Percentiles rank a stretch among this genome's conserved stretches.
phyloP scores from a whole-genome alignment of 2,888 invertebrate genomes.

The Polymixis lichenea region DNA sequence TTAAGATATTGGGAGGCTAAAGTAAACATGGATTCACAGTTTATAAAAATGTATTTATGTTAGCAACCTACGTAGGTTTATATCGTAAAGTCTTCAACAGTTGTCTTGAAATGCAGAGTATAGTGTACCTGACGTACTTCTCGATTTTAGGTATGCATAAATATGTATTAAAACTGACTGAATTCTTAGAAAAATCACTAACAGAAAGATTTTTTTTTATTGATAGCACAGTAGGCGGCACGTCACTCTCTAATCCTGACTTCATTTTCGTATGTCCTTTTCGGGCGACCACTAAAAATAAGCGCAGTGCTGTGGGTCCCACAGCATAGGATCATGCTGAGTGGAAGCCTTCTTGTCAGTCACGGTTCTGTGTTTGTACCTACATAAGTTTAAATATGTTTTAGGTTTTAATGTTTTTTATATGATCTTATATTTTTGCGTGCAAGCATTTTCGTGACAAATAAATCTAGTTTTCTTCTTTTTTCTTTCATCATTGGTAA shows the following conservation, averaged over 20 bases:
- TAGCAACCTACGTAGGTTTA: neutral
- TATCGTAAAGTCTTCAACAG: slow-evolving; percentile 35
- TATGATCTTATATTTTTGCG: too few relatives aligned
- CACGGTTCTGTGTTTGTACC: too few relatives aligned
- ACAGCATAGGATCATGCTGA: too few relatives aligned
- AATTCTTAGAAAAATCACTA: slow-evolving; percentile 22
- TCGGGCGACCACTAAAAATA: too few relatives aligned
- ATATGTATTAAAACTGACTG: slow-evolving; percentile 1
- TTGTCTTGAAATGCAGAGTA: slow-evolving; percentile 22
- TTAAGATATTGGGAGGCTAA: slow-evolving; percentile 22
- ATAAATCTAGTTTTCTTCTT: too few relatives aligned
- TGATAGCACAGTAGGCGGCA: neutral
- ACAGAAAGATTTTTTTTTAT: neutral
- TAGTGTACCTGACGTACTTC: neutral
- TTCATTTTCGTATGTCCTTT: too few relatives aligned
- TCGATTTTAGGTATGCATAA: neutral
- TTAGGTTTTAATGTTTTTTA: too few relatives aligned
- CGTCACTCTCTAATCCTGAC: too few relatives aligned
- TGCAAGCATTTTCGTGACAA: too few relatives aligned
- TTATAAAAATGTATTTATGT: slow-evolving; percentile 29
- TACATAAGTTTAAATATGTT: too few relatives aligned
- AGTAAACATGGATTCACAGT: slow-evolving; percentile 28
- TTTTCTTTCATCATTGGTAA: neutral
- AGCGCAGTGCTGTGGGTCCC: too few relatives aligned
- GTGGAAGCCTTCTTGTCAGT: too few relatives aligned